Evolutionary conservation across 1,140 invertebrate species (phyloP), one percentile per base, ranked within the genome.

Genomic region (Apis laboriosa): DNA sequence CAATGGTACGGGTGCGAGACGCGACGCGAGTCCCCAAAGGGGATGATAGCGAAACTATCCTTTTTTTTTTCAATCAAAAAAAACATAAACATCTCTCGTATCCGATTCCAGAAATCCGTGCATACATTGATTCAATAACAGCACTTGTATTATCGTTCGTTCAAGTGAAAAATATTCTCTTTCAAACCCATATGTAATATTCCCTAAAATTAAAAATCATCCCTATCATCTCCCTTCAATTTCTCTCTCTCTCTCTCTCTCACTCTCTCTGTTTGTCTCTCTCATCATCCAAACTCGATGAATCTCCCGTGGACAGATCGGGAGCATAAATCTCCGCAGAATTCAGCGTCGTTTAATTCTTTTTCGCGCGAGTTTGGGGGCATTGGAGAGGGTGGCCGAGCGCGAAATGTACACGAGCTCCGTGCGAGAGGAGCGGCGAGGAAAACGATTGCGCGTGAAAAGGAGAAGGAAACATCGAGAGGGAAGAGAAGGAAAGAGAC

Each of bases 331-430:
- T 78, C 67, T 24, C 24, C 67, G 9, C 21, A 43, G 15, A 81
- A 75, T 80, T 34, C 55, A 11, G 12, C 77, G 34, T 80, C 64
- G 80, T 78, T 83, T 83, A 72, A 78, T 67, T 60, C 51, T 78
- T 83, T 77, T 63, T 77, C 81, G 67, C 81, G 81, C 66, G 58
- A 83, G 28, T 21, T n/a, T 19, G 17, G 78, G 34, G 28, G 34
- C 60, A 56, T 9, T 28, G 43, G 55, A 53, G 55, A 28, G 81
- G 81, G 67, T 72, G 60, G 58, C 24, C 67, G 53, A 76, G 81
- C 81, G 81, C 66, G 76, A 83, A 72, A 83, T 56, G 76, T 77
- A 56, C 66, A 83, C 67, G 66, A 13, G 21, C 8, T 1, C 5
- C 4, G 1, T 9, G 12, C 8, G 11, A 11, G 19, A 28, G 15